A percentile compares a stretch with the other conserved stretches of the same genome.
These are phyloP conservation scores for Hylyphantes graminicola DNA, from an alignment of 1,140 invertebrate species.

Conservation along the genomic window DNA sequence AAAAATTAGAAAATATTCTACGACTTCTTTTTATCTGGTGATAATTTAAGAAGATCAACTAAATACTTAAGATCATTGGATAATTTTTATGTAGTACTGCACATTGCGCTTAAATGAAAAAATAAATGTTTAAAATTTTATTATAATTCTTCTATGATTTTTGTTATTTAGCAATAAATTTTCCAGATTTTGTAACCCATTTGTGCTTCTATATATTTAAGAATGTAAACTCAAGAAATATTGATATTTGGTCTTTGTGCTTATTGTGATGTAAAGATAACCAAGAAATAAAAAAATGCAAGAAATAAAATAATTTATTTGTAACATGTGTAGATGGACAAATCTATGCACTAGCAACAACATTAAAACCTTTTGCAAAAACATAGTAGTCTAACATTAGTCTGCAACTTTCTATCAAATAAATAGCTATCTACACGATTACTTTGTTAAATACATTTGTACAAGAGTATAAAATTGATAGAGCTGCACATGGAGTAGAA, in stretches of 20 bases:
- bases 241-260: background rate
- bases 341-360: slow-evolving; percentile 20
- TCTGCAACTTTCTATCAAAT: slow-evolving; percentile 26
- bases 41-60: too few species aligned
- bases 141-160: too few species aligned
- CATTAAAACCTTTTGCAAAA: slow-evolving; percentile 20
- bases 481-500: slow-evolving; percentile 14
- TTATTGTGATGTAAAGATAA: background rate
- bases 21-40: too few species aligned
- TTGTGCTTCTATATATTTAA: background rate
- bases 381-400: slow-evolving; percentile 10
- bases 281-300: background rate
- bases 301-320: slow-evolving; percentile 46
- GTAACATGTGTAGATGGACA: slow-evolving; percentile 13
- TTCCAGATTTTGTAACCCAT: background rate
- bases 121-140: too few species aligned
- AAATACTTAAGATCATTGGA: too few species aligned
- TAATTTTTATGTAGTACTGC: too few species aligned
- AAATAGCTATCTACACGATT: slow-evolving; percentile 11
- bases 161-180: too few species aligned
- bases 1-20: too few species aligned
- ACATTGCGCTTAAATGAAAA: too few species aligned
- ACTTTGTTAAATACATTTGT: slow-evolving; percentile 23
- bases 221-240: background rate
- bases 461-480: slow-evolving; percentile 23